These are phyloP conservation scores for Dichetophora obliterata DNA, from an alignment of 2,888 invertebrate species.

Conservation along the genomic window DNA sequence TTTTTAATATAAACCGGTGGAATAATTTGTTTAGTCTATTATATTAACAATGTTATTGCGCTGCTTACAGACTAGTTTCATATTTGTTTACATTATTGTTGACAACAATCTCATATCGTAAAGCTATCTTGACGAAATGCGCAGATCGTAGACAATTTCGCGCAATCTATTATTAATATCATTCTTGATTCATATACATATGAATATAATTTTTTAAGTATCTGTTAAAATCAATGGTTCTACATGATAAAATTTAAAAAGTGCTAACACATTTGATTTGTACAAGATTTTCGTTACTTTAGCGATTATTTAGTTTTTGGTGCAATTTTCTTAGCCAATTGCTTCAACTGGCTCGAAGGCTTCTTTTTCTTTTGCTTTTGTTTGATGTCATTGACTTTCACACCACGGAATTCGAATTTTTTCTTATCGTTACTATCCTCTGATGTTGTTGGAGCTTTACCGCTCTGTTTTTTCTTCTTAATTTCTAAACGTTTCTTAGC, in stretches of 20 bases:
- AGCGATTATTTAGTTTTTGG: constrained; percentile 51
- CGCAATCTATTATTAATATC: no score
- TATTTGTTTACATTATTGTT: no score
- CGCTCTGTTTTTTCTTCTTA: constrained; percentile 45
- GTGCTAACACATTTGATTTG: not conserved
- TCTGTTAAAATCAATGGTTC: not conserved
- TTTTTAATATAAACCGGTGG: no score
- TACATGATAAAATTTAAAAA: not conserved
- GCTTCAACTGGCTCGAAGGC: constrained; percentile 55
- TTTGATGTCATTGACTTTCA: constrained; percentile 59
- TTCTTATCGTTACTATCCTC: constrained; percentile 49
- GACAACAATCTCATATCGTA: no score
- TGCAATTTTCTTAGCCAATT: constrained; percentile 67
- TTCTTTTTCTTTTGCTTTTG: constrained; percentile 61
- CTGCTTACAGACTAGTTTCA: no score
- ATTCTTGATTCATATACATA: no score
- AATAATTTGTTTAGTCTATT: no score
- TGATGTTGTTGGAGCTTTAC: not conserved
- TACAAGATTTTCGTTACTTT: constrained; percentile 7
- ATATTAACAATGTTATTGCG: no score
- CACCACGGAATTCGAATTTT: constrained; percentile 64
- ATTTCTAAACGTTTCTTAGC: constrained; percentile 52
- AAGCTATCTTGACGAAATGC: no score
- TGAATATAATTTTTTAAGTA: not conserved
- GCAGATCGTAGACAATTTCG: no score